phyloP scores from a whole-genome alignment of 2,888 invertebrate genomes.

The Muscina levida region DNA sequence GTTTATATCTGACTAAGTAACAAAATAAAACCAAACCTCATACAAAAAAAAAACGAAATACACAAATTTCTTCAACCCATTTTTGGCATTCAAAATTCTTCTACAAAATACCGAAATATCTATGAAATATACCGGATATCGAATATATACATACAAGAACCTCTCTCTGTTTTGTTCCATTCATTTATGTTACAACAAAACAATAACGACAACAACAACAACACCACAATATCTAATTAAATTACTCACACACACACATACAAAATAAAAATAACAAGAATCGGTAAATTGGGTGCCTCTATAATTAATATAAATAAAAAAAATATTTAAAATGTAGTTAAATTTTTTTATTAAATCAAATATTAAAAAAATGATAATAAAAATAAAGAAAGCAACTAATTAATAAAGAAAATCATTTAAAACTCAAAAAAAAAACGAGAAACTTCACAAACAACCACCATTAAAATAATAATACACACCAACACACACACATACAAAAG shows the following conservation, averaged over 20 bases:
- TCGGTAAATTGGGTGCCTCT: constrained; percentile 79
- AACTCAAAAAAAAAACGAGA: constrained; percentile 54
- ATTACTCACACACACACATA: no score
- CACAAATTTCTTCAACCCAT: no score
- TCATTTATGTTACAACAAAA: constrained; percentile 34
- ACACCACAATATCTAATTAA: constrained; percentile 54
- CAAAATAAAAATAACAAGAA: constrained; percentile 70
- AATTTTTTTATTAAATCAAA: constrained; percentile 76
- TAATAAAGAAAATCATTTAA: constrained; percentile 64
- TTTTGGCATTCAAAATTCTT: constrained; percentile 68
- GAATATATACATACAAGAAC: constrained; percentile 36
- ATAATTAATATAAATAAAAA: constrained; percentile 71
- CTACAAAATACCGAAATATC: constrained; percentile 27
- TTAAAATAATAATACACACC: no score
- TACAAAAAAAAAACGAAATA: no score
- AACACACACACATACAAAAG: no score
- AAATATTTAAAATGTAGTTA: constrained; percentile 75
- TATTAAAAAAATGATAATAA: constrained; percentile 68
- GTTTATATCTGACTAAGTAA: constrained; percentile 7
- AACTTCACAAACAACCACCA: constrained; percentile 56
- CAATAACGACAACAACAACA: constrained; percentile 35
- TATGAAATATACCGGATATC: constrained; percentile 28
- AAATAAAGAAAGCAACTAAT: constrained; percentile 46
- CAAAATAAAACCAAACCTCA: no score
- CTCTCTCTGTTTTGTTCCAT: constrained; percentile 52